A percentile compares a stretch with the other conserved stretches of the same genome.
Conservation (phyloP, 2,113 vertebrate species). For the Cyphomyrus plagiostoma region DNA sequence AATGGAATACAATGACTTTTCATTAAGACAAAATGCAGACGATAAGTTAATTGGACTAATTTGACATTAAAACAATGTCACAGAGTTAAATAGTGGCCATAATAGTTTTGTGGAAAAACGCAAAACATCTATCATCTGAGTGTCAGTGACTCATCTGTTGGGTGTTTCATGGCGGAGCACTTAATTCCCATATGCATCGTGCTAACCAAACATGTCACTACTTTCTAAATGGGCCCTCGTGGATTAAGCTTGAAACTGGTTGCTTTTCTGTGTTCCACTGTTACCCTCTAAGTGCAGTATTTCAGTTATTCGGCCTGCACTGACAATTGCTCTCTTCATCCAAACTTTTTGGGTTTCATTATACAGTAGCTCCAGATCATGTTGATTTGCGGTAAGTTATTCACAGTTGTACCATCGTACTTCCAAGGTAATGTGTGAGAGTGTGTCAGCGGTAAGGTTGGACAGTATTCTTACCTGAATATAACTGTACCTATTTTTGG, state of each 20-base stretch:
- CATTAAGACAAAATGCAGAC: not conserved
- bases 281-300: not conserved
- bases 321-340: not conserved
- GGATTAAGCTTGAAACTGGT: not conserved
- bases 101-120: not conserved
- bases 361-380: not conserved
- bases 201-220: not conserved
- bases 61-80: not conserved
- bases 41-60: not conserved
- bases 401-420: not conserved
- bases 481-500: not conserved
- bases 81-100: not conserved
- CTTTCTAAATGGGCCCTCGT: not conserved
- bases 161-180: not conserved
- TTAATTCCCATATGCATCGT: not conserved
- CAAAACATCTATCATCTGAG: not conserved
- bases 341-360: not conserved
- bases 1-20: not conserved
- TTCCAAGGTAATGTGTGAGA: not conserved
- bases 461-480: not conserved
- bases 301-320: not conserved
- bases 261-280: not conserved
- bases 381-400: not conserved
- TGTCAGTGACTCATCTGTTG: not conserved
- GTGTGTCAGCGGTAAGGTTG: not conserved